A percentile compares a stretch with the other conserved stretches of the same genome.
phyloP scores from a whole-genome alignment of 1,140 invertebrate species.

The Helicoverpa armigera region DNA sequence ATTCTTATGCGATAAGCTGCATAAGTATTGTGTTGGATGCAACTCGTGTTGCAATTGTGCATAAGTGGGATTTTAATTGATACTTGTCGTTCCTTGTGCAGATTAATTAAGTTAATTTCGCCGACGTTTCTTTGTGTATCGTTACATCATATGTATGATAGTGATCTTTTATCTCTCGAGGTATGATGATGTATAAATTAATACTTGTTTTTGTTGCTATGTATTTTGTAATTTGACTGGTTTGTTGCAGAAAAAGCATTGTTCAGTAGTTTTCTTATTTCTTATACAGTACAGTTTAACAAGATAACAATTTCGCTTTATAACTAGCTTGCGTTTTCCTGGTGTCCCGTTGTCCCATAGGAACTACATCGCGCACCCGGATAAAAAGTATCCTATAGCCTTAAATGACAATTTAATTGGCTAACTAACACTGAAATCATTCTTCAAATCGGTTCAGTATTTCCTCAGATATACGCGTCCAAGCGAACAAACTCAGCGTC shows the following conservation, averaged over 20 bases:
- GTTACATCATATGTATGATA: background rate
- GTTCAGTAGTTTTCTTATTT: background rate
- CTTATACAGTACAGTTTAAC: too few relatives aligned
- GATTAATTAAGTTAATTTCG: constrained; percentile 5
- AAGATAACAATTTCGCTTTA: too few relatives aligned
- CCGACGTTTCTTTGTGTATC: constrained; percentile 7
- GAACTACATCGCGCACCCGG: too few relatives aligned
- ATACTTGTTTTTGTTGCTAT: background rate
- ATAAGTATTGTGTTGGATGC: background rate
- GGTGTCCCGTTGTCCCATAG: too few relatives aligned
- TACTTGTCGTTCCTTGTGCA: constrained; percentile 1
- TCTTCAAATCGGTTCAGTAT: too few relatives aligned
- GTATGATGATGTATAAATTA: background rate
- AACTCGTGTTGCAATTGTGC: background rate
- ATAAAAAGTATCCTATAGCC: too few relatives aligned
- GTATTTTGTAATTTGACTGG: background rate
- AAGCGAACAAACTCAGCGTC: too few relatives aligned
- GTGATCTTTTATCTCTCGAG: constrained; percentile 4
- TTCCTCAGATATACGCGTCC: too few relatives aligned
- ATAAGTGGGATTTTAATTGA: background rate
- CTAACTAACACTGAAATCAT: too few relatives aligned
- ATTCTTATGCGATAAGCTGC: background rate
- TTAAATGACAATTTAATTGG: too few relatives aligned
- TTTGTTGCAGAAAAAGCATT: background rate
- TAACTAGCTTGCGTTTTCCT: too few relatives aligned